phyloP scores from a whole-genome alignment of 2,888 invertebrate genomes.

The Cerastoderma edule region DNA sequence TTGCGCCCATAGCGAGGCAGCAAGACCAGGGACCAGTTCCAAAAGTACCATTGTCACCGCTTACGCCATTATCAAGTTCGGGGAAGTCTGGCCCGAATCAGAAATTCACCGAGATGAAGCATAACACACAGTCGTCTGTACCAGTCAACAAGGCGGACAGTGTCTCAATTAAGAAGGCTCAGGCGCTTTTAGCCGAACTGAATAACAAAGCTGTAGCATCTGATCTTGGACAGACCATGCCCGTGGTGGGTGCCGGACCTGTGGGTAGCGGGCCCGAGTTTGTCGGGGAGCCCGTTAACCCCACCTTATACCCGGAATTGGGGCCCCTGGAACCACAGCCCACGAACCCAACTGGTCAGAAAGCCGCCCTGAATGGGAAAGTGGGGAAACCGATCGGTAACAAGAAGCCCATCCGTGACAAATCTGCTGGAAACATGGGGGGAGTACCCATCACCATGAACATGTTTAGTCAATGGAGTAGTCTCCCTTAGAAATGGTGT shows the following conservation, averaged over 20 bases:
- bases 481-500: conserved; percentile 1
- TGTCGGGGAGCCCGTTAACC: background rate
- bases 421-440: background rate
- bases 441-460: conserved; percentile 21
- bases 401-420: background rate
- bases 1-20: background rate
- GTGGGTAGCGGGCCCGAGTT: background rate
- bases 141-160: too few relatives aligned
- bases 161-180: background rate
- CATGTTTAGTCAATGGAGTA: conserved; percentile 11
- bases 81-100: background rate
- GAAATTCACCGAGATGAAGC: background rate
- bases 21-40: background rate
- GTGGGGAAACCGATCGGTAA: background rate
- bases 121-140: too few relatives aligned
- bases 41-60: background rate
- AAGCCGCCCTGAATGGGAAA: background rate
- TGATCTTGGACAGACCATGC: background rate
- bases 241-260: background rate
- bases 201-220: conserved; percentile 1
- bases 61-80: background rate
- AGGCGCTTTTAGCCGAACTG: background rate
- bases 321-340: background rate
- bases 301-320: background rate
- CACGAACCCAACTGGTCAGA: background rate